Evolutionary conservation across 2,113 vertebrate species (phyloP), one percentile per base, ranked within the genome.

Genomic region (Eretmochelys imbricata): DNA sequence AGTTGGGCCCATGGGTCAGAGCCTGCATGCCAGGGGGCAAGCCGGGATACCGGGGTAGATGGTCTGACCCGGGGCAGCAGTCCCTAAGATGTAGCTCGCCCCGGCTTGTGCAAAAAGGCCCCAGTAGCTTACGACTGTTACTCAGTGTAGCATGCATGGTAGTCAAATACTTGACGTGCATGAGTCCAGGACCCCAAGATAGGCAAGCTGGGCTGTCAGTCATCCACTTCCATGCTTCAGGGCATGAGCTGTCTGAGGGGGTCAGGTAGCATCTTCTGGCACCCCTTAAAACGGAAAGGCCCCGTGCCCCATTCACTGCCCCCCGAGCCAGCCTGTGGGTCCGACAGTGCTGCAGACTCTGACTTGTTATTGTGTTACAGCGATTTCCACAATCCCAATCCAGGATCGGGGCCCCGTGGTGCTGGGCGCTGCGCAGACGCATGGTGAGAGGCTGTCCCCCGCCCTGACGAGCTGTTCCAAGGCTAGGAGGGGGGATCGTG

Each of bases 371-470:
- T 31, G 82, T 50, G 19, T 82, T 75, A 22, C 88, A 89, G 88
- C 80, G n/a, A 51, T 80, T 59, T 82, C 80, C 42, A 22, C 79
- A 27, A 17, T 53, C 87, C 87, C 80, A n/a, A 55, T 65, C 59
- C 62, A 80, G 38, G 88, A 89, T 80, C 88, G 88, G 38, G 80
- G 88, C 42, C 88, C 80, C 38, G 22, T 27, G 62, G 65, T 65
- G 88, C 72, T 51, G 62, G 88, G 80, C 4, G 4, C 51, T 10
- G 62, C 16, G 7, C 80, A 80, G 22, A 17, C 80, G 16, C 88
- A 89, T 46, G 88, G 88, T 89, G 65, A 89, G 88, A 83, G 79
- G 29, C 57, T 9, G n/a, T 51, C 20, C 11, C 38, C n/a, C 6
- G 1, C 42, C n/a, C 31, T 1, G 9, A 72, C 29, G 12, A 31